A percentile compares a stretch with the other conserved stretches of the same genome.
phyloP scores from a whole-genome alignment of 1,140 invertebrate species.

The Drosophila ogumai region DNA sequence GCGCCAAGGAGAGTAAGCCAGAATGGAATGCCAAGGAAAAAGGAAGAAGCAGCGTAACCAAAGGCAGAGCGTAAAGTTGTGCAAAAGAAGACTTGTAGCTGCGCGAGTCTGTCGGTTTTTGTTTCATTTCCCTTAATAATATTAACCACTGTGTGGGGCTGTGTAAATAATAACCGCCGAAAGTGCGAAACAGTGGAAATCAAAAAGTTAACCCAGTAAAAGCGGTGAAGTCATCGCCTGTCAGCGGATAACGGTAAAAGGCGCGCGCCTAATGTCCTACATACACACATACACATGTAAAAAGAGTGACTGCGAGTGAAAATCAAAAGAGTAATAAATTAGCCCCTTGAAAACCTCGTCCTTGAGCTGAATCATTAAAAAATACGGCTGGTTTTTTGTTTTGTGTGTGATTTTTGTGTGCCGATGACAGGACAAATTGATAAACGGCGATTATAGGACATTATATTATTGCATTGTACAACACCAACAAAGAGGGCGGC shows the following conservation, averaged over 20 bases:
- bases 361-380: background rate
- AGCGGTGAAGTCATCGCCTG: constrained; percentile 26
- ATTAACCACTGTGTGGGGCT: background rate
- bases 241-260: constrained; percentile 15
- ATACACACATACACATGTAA: constrained; percentile 20
- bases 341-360: too few relatives aligned
- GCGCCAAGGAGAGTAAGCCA: background rate
- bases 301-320: constrained; percentile 16
- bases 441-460: constrained; percentile 52
- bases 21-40: constrained; percentile 42
- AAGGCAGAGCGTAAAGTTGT: constrained; percentile 71
- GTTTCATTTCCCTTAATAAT: constrained; percentile 51
- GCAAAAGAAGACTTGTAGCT: constrained; percentile 82
- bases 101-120: constrained; percentile 63
- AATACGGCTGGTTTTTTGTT: background rate
- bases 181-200: background rate
- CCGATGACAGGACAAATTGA: constrained; percentile 27
- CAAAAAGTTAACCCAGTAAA: background rate
- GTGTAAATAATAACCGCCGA: background rate
- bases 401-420: background rate
- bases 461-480: constrained; percentile 52
- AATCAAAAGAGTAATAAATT: constrained; percentile 2
- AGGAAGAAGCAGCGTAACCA: constrained; percentile 69
- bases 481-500: constrained; percentile 50
- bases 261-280: constrained; percentile 37